Percentiles rank a stretch among this genome's conserved stretches.
Evolutionary conservation across 2,888 invertebrate species (phyloP).

Genomic region (Carpatolechia fugitivella): DNA sequence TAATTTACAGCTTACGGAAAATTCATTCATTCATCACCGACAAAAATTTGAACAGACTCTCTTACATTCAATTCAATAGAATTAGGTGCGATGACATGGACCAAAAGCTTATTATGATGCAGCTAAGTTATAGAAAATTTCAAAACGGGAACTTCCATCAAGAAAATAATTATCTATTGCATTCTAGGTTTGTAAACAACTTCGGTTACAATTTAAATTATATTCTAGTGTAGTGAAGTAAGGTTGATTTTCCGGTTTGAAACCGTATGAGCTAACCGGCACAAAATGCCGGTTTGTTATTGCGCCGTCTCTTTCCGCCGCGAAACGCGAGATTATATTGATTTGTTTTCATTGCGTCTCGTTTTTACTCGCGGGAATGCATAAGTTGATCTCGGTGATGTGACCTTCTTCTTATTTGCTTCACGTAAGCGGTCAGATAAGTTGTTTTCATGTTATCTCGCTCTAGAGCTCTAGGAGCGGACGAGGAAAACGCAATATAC

Average conservation of each 20-base stretch:
- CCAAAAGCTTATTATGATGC: conserved; percentile 17
- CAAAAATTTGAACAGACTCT: background rate
- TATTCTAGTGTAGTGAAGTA: conserved; percentile 34
- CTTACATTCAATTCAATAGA: background rate
- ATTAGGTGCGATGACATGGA: background rate
- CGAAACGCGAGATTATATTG: conserved; percentile 72
- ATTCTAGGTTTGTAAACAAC: conserved; percentile 43
- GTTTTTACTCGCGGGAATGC: conserved; percentile 53
- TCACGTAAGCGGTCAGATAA: conserved; percentile 57
- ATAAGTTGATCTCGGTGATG: conserved; percentile 57
- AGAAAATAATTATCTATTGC: conserved; percentile 37
- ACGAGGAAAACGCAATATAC: conserved; percentile 58
- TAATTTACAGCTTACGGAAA: background rate
- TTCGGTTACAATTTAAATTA: conserved; percentile 29
- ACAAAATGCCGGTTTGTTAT: conserved; percentile 76
- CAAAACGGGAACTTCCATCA: conserved; percentile 45
- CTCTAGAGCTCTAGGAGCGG: conserved; percentile 55
- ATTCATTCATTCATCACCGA: background rate
- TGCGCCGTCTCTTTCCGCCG: conserved; percentile 69
- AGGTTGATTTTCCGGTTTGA: conserved; percentile 42
- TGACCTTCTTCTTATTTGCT: conserved; percentile 75
- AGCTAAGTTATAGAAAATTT: conserved; percentile 32
- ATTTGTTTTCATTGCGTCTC: conserved; percentile 80
- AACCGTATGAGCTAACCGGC: conserved; percentile 48
- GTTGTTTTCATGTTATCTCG: conserved; percentile 75